Percentiles rank a stretch among this genome's conserved stretches.
phyloP scores from a whole-genome alignment of 2,888 invertebrate genomes.

The Agriotes lineatus region DNA sequence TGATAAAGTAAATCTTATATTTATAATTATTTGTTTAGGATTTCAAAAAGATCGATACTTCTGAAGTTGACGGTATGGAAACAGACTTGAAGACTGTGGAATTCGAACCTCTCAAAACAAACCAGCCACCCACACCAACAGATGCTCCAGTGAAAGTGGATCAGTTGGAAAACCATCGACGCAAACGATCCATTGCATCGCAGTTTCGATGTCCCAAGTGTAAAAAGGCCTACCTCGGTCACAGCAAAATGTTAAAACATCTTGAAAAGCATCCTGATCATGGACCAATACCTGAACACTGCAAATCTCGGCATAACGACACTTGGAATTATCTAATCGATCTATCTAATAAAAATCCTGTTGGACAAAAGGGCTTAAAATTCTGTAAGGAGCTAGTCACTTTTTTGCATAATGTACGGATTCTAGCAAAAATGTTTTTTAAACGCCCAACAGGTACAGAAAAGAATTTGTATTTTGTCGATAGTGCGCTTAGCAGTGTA shows the following conservation, averaged over 20 bases:
- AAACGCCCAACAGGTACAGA: conserved; percentile 52
- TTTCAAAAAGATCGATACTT: conserved; percentile 58
- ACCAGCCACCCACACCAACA: conserved; percentile 32
- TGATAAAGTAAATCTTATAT: conserved; percentile 21
- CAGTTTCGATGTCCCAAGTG: conserved; percentile 74
- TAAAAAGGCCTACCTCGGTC: conserved; percentile 74
- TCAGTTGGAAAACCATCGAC: conserved; percentile 45
- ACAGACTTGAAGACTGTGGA: conserved; percentile 54
- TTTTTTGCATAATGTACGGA: conserved; percentile 58
- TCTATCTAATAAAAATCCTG: conserved; percentile 57
- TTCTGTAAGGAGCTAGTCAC: conserved; percentile 62
- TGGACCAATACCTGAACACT: conserved; percentile 62
- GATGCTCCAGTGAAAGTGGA: conserved; percentile 37
- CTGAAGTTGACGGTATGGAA: conserved; percentile 45
- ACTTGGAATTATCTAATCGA: conserved; percentile 62
- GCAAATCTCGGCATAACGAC: conserved; percentile 54
- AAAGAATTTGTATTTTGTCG: conserved; percentile 56
- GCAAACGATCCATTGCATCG: conserved; percentile 66
- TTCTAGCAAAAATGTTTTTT: conserved; percentile 60
- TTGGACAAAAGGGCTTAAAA: conserved; percentile 56
- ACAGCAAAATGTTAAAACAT: conserved; percentile 72
- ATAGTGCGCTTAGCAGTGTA: conserved; percentile 57
- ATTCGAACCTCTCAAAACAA: conserved; percentile 55
- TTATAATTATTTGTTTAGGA: conserved; percentile 49
- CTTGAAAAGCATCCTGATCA: conserved; percentile 74